Conservation (phyloP, 2,113 vertebrate species). For the Siphamia tubifer region DNA sequence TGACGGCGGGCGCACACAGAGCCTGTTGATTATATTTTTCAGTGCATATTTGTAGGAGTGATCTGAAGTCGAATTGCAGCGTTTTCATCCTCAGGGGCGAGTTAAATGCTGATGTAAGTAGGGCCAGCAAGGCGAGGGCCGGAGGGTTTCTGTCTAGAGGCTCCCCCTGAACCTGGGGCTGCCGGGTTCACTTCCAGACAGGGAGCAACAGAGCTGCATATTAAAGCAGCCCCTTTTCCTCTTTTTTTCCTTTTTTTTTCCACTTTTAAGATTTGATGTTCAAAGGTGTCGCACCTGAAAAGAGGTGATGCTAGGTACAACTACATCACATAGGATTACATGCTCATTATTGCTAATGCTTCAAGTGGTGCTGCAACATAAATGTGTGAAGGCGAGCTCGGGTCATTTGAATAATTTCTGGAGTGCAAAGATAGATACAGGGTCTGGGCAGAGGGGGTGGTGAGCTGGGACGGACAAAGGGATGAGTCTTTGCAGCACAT, state of each 20-base stretch:
- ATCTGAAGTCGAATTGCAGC: slow-evolving; percentile 23
- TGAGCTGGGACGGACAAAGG: slow-evolving; percentile 24
- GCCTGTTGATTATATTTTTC: slow-evolving; percentile 50
- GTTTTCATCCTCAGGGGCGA: slow-evolving; percentile 25
- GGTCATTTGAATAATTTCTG: slow-evolving; percentile 72
- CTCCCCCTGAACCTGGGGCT: slow-evolving; percentile 21
- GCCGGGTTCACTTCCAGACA: slow-evolving; percentile 19
- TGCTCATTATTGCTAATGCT: slow-evolving; percentile 52
- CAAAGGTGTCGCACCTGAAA: slow-evolving; percentile 69
- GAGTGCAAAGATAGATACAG: slow-evolving; percentile 49
- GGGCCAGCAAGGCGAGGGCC: slow-evolving; percentile 20
- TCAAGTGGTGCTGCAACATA: slow-evolving; percentile 70
- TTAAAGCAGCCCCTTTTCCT: too few relatives aligned
- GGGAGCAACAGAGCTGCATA: slow-evolving; percentile 54
- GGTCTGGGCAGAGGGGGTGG: slow-evolving; percentile 6
- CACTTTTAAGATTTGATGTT: slow-evolving; percentile 58
- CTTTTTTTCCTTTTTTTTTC: slow-evolving; percentile 19
- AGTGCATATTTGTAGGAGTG: slow-evolving; percentile 39
- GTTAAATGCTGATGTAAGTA: slow-evolving; percentile 59
- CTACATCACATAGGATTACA: slow-evolving; percentile 68
- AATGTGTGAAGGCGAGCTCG: slow-evolving; percentile 41
- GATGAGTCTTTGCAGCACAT: slow-evolving; percentile 38
- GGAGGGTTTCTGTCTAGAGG: slow-evolving; percentile 35
- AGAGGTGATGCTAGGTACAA: slow-evolving; percentile 32
- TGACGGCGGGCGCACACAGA: slow-evolving; percentile 30